Evolutionary conservation across 2,888 invertebrate genomes (phyloP).

Genomic region (Tetanocera ferruginea): DNA sequence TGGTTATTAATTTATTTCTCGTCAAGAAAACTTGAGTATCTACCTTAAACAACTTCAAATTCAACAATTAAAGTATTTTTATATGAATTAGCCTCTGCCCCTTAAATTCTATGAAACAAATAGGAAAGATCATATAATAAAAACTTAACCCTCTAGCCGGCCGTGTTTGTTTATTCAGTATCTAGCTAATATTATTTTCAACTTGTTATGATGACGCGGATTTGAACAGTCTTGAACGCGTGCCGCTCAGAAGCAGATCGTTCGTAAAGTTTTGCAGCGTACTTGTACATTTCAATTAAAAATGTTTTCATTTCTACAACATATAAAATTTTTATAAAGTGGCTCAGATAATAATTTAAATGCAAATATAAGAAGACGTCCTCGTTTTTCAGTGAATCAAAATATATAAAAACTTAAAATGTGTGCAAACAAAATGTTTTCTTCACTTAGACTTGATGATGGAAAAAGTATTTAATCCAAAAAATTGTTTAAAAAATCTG

Average conservation of each 20-base stretch:
- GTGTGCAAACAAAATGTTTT: neutral
- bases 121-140: no score
- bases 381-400: conserved; percentile 9
- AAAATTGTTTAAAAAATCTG: neutral
- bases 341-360: conserved; percentile 5
- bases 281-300: conserved; percentile 6
- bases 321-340: neutral
- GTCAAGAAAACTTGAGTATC: no score
- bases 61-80: no score
- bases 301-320: neutral
- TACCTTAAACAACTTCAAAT: no score
- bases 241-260: conserved; percentile 32
- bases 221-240: conserved; percentile 34
- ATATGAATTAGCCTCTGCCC: no score
- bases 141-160: no score
- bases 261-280: neutral
- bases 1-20: no score
- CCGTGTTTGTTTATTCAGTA: no score
- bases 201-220: conserved; percentile 31
- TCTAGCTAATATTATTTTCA: neutral
- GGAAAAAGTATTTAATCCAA: neutral
- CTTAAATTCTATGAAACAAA: no score
- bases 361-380: conserved; percentile 21
- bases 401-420: neutral
- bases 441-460: neutral